Evolutionary conservation across 1,140 invertebrate species (phyloP).

Genomic region (Scaptomyza montana): DNA sequence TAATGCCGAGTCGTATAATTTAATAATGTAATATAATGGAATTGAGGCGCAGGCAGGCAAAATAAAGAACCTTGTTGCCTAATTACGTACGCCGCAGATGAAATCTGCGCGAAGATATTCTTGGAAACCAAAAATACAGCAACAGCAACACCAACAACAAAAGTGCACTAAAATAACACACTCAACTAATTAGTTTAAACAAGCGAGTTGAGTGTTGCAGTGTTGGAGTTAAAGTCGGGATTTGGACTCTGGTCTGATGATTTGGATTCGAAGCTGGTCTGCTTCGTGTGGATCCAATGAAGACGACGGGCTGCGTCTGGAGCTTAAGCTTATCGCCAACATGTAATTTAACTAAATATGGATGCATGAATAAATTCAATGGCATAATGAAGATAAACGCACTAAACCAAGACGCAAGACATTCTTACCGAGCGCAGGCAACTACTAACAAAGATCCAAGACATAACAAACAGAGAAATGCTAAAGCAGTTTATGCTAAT

Average conservation of each 20-base stretch:
- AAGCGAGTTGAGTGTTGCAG: constrained; percentile 23
- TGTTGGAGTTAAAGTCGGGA: constrained; percentile 9
- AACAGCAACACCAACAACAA: background rate
- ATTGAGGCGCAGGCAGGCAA: constrained; percentile 18
- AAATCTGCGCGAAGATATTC: constrained; percentile 12
- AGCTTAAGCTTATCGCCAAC: constrained; percentile 54
- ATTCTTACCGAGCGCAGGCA: constrained; percentile 16
- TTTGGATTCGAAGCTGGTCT: constrained; percentile 1
- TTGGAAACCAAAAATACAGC: constrained; percentile 9
- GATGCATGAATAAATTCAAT: constrained; percentile 71
- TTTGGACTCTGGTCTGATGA: constrained; percentile 3
- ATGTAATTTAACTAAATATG: constrained; percentile 74
- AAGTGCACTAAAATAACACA: constrained; percentile 38
- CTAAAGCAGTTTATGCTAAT: background rate
- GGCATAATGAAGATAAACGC: constrained; percentile 68
- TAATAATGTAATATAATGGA: constrained; percentile 30
- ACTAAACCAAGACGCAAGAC: constrained; percentile 37
- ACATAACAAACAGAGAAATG: background rate
- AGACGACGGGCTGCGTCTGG: background rate
- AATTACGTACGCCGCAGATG: constrained; percentile 49
- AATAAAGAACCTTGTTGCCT: constrained; percentile 30
- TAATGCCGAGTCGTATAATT: constrained; percentile 41
- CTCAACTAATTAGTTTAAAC: constrained; percentile 65
- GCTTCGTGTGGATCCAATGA: too few species aligned
- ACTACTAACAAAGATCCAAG: constrained; percentile 17